A percentile compares a stretch with the other conserved stretches of the same genome.
These are phyloP conservation scores for Oreochromis aureus DNA, from an alignment of 2,113 vertebrate species.

Conservation along the genomic window DNA sequence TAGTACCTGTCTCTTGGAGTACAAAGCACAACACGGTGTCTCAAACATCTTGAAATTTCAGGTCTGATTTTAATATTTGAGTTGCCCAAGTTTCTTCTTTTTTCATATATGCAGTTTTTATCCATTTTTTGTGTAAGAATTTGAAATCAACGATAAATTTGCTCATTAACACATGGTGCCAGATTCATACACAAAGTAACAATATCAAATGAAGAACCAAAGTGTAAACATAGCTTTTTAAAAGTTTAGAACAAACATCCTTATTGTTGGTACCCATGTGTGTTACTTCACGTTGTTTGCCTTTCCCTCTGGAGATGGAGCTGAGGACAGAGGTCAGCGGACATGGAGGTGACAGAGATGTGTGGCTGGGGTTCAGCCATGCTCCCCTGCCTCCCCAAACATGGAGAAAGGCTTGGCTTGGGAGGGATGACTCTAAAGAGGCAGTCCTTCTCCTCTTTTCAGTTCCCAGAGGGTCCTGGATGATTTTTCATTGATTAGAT, in stretches of 20 bases:
- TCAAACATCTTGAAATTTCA: neutral
- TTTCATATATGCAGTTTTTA: neutral
- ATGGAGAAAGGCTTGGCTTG: neutral
- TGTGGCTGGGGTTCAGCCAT: conserved; percentile 42
- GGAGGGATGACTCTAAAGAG: conserved; percentile 42
- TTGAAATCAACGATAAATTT: neutral
- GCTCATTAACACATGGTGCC: neutral
- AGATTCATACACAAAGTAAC: neutral
- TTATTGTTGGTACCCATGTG: neutral
- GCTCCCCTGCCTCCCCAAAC: conserved; percentile 25
- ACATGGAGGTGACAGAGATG: conserved; percentile 21
- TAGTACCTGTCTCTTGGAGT: neutral
- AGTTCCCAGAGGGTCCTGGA: conserved; percentile 14
- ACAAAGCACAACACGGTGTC: neutral
- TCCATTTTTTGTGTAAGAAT: neutral
- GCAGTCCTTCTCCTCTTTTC: neutral
- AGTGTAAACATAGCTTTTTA: neutral
- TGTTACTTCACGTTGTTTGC: neutral
- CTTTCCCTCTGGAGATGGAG: conserved; percentile 22
- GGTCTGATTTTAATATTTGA: neutral
- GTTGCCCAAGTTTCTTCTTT: neutral
- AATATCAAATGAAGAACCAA: neutral
- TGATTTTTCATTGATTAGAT: neutral
- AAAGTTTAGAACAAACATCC: neutral
- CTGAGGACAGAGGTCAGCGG: neutral